Conservation (phyloP, 2,797 vertebrate species). For the Megaceryle alcyon region DNA sequence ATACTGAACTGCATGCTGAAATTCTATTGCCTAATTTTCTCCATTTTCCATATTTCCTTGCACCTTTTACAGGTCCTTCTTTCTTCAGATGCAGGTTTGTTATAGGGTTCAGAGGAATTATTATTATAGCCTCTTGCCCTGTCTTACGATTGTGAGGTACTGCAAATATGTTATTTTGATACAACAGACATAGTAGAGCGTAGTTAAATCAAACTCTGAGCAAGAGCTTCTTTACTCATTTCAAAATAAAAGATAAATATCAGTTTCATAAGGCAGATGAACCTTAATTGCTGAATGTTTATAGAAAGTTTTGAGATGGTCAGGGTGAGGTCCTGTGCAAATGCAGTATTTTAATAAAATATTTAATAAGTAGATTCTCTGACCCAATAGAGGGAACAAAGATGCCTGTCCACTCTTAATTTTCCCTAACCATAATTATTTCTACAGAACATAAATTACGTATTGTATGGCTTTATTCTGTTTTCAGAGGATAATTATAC, state of each 20-base stretch:
- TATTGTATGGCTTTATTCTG: conserved; percentile 28
- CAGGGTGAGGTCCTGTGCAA: not conserved
- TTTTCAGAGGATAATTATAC: conserved; percentile 51
- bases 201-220: not conserved
- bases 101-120: not conserved
- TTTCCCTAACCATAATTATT: conserved; percentile 45
- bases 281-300: not conserved
- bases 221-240: not conserved
- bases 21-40: not conserved
- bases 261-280: not conserved
- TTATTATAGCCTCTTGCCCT: not conserved
- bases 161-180: not conserved
- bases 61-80: not conserved
- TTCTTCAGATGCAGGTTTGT: not conserved
- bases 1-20: not conserved
- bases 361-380: conserved; percentile 41
- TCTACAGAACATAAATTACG: conserved; percentile 44
- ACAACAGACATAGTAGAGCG: not conserved
- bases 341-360: conserved; percentile 33
- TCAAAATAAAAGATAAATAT: conserved; percentile 16
- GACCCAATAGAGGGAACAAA: conserved; percentile 12
- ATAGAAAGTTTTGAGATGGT: not conserved
- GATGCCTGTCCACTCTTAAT: conserved; percentile 18
- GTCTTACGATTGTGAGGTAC: not conserved
- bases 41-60: not conserved